phyloP scores from a whole-genome alignment of 2,113 vertebrate genomes.

The Paracanthobrama guichenoti region DNA sequence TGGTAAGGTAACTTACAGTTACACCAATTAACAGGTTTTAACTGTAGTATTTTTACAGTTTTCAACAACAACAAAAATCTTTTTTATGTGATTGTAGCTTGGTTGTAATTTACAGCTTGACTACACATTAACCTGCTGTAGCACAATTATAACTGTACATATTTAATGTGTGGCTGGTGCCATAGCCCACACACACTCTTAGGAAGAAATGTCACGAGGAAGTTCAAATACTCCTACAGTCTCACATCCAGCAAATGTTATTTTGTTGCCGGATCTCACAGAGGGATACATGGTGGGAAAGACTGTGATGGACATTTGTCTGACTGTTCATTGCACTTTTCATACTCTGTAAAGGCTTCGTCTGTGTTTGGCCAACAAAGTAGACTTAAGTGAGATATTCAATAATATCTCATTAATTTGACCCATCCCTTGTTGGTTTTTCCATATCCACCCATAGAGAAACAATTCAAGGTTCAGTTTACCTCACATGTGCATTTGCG shows the following conservation, averaged over 20 bases:
- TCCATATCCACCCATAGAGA: neutral
- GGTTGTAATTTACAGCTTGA: constrained; percentile 23
- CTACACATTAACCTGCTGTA: neutral
- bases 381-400: neutral
- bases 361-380: neutral
- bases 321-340: neutral
- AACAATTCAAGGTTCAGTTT: neutral
- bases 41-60: too few relatives aligned
- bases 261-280: neutral
- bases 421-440: neutral
- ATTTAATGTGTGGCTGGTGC: constrained; percentile 36
- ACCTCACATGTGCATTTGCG: neutral
- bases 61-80: too few relatives aligned
- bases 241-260: neutral
- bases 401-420: neutral
- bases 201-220: constrained; percentile 7
- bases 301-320: neutral
- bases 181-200: neutral
- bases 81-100: too few relatives aligned
- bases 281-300: neutral
- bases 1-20: too few relatives aligned
- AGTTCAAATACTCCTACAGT: constrained; percentile 15
- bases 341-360: neutral
- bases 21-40: too few relatives aligned
- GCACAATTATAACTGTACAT: neutral